Percentiles rank a stretch among this genome's conserved stretches.
Evolutionary conservation across 2,888 invertebrate genomes (phyloP).

Genomic region (Orthosia gothica): DNA sequence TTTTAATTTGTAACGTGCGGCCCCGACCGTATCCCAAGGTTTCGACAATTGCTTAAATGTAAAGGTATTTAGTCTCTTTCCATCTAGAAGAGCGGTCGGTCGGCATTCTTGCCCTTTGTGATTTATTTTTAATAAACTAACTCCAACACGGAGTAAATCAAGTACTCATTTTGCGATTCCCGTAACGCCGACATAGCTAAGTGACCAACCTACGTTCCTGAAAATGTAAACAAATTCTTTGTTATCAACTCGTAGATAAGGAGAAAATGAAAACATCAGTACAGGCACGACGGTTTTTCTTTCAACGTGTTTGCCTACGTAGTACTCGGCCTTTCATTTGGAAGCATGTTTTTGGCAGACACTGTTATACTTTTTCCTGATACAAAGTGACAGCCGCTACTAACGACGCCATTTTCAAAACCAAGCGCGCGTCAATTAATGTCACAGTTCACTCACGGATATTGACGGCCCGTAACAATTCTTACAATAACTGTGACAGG

Average conservation of each 20-base stretch:
- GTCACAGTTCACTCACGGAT: neutral
- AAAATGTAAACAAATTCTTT: conserved; percentile 23
- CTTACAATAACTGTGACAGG: neutral
- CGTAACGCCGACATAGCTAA: too few species aligned
- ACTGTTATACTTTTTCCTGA: neutral
- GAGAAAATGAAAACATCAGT: neutral
- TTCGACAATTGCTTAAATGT: too few species aligned
- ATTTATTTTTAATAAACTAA: too few species aligned
- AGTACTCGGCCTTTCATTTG: neutral
- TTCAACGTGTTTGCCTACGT: neutral
- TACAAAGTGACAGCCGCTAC: neutral
- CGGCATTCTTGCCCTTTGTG: too few species aligned
- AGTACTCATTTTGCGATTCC: too few species aligned
- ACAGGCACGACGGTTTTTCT: neutral
- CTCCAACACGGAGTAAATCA: too few species aligned
- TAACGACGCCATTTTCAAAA: neutral
- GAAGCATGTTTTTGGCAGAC: neutral
- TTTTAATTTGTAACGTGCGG: too few species aligned
- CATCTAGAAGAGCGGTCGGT: too few species aligned
- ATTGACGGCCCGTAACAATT: neutral
- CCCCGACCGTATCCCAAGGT: too few species aligned
- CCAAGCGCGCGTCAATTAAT: neutral
- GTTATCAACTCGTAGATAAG: conserved; percentile 11
- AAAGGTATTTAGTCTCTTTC: too few species aligned
- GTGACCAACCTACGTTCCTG: too few species aligned